A percentile compares a stretch with the other conserved stretches of the same genome.
These are phyloP conservation scores for Melikaiella ostensackeni DNA, from an alignment of 2,888 invertebrate genomes.

Conservation along the genomic window DNA sequence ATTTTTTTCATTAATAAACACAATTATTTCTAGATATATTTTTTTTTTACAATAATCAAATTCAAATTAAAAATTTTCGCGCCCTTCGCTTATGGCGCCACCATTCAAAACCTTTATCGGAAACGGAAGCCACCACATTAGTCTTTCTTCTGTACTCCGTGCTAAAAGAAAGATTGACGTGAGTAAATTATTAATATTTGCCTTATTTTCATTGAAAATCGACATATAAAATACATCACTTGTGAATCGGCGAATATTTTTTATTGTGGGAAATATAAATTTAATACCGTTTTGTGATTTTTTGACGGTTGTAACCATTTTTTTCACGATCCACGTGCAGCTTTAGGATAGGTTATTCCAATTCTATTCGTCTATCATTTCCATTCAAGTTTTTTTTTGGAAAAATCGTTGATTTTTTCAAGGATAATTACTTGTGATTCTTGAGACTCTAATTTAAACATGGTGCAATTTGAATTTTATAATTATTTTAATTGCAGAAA, in stretches of 20 bases:
- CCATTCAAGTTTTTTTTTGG: neutral
- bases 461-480: neutral
- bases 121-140: neutral
- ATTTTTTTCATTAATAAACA: no score
- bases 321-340: slow-evolving; percentile 2
- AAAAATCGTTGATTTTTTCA: neutral
- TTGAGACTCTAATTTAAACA: no score
- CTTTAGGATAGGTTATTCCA: neutral
- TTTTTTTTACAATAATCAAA: no score
- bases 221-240: neutral
- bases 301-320: neutral
- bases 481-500: neutral
- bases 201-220: neutral
- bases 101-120: neutral
- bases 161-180: slow-evolving; percentile 25
- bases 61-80: neutral
- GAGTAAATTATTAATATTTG: slow-evolving; percentile 4
- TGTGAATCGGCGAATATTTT: neutral
- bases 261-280: neutral
- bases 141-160: slow-evolving; percentile 6
- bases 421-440: neutral
- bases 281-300: neutral
- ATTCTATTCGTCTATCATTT: neutral
- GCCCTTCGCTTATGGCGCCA: neutral
- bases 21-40: neutral